Percentiles rank a stretch among this genome's conserved stretches.
Evolutionary conservation across 1,140 invertebrate genomes (phyloP).

Genomic region (Coelopa frigida): DNA sequence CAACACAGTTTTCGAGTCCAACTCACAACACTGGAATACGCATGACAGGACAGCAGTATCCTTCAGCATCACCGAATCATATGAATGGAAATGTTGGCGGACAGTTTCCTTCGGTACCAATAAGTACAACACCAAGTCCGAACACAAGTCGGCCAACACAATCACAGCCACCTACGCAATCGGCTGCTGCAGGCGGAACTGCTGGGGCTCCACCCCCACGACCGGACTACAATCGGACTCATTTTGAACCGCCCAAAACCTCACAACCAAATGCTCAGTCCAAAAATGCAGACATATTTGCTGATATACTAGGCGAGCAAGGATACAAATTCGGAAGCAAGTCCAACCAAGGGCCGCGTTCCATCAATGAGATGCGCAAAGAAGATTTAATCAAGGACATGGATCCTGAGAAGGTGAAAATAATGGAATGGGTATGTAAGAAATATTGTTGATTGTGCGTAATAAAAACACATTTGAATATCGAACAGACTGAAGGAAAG

Average conservation of each 20-base stretch:
- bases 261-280: slow-evolving; percentile 38
- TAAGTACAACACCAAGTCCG: slow-evolving; percentile 10
- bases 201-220: slow-evolving; percentile 14
- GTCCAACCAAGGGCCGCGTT: slow-evolving; percentile 70
- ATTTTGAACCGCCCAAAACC: slow-evolving; percentile 55
- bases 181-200: not conserved
- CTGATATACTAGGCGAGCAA: slow-evolving; percentile 81
- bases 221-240: slow-evolving; percentile 56
- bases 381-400: slow-evolving; percentile 77
- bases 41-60: slow-evolving; percentile 10
- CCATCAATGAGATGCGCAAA: slow-evolving; percentile 89
- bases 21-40: slow-evolving; percentile 30
- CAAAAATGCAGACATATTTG: slow-evolving; percentile 68
- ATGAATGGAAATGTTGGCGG: slow-evolving; percentile 13
- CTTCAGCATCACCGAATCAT: slow-evolving; percentile 14
- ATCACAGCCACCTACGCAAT: slow-evolving; percentile 1
- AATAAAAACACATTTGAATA: not conserved
- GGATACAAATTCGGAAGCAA: slow-evolving; percentile 75
- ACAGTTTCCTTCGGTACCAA: slow-evolving; percentile 3
- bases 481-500: slow-evolving; percentile 93
- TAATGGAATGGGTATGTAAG: slow-evolving; percentile 62
- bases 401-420: slow-evolving; percentile 86
- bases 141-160: slow-evolving; percentile 13
- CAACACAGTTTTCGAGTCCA: slow-evolving; percentile 46
- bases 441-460: not conserved